Evolutionary conservation across 2,888 invertebrate species (phyloP).

Genomic region (Epiperipatus broadwayi): DNA sequence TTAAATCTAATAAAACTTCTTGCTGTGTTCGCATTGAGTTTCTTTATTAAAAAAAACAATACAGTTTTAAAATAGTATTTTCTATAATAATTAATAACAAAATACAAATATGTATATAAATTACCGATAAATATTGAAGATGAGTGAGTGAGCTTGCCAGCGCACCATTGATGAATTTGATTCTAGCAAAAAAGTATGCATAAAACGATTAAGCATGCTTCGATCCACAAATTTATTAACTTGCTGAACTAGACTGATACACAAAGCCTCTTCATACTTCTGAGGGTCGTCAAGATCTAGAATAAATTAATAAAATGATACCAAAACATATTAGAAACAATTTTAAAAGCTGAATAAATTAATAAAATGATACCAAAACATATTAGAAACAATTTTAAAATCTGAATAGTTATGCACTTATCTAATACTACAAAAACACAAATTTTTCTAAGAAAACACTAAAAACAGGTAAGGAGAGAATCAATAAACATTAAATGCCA

Average conservation of each 20-base stretch:
- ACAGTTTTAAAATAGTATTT: too few species aligned
- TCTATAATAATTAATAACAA: too few species aligned
- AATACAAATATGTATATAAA: constrained; percentile 11
- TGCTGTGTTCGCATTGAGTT: constrained; percentile 59
- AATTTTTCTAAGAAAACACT: too few species aligned
- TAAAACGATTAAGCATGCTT: constrained; percentile 48
- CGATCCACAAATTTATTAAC: constrained; percentile 43
- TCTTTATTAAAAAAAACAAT: constrained; percentile 29
- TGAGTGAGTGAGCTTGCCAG: constrained; percentile 81
- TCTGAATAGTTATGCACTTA: too few species aligned
- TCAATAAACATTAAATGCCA: too few species aligned
- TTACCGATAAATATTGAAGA: constrained; percentile 61
- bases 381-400: too few species aligned
- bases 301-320: too few species aligned
- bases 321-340: too few species aligned
- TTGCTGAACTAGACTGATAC: constrained; percentile 45
- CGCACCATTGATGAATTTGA: constrained; percentile 78
- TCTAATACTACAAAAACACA: too few species aligned
- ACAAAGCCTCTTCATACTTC: constrained; percentile 37
- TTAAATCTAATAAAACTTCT: constrained; percentile 49
- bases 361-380: too few species aligned
- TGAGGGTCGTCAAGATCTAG: constrained; percentile 31
- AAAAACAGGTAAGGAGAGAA: too few species aligned
- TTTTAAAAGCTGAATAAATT: too few species aligned
- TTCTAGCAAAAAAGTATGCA: constrained; percentile 74